Conservation (phyloP, 2,113 vertebrate species). For the Eulacestoma nigropectus region DNA sequence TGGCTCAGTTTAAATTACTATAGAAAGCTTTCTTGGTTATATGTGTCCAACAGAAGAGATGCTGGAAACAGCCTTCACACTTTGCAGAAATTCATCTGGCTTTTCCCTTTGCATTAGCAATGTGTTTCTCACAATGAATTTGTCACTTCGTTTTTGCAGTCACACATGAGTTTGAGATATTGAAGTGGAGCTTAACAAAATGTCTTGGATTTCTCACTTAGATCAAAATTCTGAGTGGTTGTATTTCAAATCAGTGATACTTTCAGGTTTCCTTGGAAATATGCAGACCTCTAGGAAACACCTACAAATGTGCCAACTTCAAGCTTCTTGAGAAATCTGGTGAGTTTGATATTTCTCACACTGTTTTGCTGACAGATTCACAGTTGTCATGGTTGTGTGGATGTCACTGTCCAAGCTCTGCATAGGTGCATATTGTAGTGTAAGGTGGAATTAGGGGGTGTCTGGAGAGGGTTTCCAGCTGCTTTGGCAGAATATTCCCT, state of each 20-base stretch:
- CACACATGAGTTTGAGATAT: background rate
- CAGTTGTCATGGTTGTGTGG: background rate
- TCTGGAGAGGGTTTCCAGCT: background rate
- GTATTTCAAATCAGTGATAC: background rate
- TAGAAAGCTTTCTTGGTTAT: background rate
- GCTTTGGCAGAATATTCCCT: background rate
- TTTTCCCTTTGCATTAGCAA: background rate
- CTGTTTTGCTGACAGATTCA: background rate
- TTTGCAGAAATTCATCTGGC: background rate
- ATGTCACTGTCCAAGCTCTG: background rate
- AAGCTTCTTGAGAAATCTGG: background rate
- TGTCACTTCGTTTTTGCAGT: slow-evolving; percentile 20
- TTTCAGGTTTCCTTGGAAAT: slow-evolving; percentile 8
- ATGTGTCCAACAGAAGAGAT: background rate
- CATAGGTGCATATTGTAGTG: background rate
- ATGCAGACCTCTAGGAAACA: background rate
- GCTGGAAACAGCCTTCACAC: background rate
- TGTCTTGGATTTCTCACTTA: slow-evolving; percentile 5
- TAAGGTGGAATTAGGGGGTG: background rate
- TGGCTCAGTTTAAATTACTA: background rate
- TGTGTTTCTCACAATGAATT: background rate
- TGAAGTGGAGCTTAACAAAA: background rate
- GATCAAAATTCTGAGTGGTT: background rate
- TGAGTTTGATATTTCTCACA: background rate
- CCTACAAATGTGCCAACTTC: background rate